Percentiles rank a stretch among this genome's conserved stretches.
Evolutionary conservation across 1,140 invertebrate species (phyloP).

Genomic region (Myzus persicae): DNA sequence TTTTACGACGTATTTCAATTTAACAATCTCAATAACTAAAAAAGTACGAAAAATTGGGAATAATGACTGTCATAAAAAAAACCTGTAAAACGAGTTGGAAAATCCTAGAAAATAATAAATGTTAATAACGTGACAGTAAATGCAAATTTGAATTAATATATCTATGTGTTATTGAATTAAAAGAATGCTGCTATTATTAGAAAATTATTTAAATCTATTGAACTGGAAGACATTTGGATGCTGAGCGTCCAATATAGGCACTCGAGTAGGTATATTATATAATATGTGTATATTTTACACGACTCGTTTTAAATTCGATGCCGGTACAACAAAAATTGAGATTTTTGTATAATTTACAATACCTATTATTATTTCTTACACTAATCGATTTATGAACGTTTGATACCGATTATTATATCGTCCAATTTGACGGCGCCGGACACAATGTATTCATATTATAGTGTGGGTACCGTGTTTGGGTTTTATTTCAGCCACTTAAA

Average conservation of each 20-base stretch:
- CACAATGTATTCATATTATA: neutral
- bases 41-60: neutral
- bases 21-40: neutral
- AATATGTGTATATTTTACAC: neutral
- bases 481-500: neutral
- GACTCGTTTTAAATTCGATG: neutral
- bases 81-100: conserved; percentile 17
- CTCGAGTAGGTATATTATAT: no score
- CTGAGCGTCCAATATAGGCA: neutral
- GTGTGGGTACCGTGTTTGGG: neutral
- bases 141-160: neutral
- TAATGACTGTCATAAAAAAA: neutral
- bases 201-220: neutral
- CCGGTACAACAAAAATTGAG: neutral
- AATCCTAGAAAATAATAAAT: conserved; percentile 14
- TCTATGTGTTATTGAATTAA: neutral
- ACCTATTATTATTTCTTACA: neutral
- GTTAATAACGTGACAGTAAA: neutral
- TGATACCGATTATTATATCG: neutral
- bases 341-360: neutral
- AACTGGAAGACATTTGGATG: neutral
- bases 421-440: neutral
- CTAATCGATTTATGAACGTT: neutral
- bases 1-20: neutral
- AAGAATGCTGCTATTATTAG: neutral